phyloP scores from a whole-genome alignment of 1,140 invertebrate species.

The Marisa cornuarietis region DNA sequence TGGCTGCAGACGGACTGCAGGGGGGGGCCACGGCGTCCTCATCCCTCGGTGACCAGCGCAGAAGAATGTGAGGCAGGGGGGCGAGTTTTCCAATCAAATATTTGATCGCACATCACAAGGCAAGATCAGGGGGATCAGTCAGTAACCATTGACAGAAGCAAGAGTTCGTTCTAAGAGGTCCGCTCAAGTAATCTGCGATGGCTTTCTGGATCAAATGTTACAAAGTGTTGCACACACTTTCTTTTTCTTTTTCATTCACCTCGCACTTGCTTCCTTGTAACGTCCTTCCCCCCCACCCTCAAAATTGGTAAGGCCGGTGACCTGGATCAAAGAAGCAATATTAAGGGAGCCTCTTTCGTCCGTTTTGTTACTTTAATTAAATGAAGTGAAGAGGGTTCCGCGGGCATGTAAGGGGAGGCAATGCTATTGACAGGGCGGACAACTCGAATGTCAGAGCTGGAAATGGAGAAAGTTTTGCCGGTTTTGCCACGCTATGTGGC shows the following conservation, averaged over 20 bases:
- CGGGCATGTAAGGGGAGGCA: neutral
- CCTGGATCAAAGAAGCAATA: constrained; percentile 5
- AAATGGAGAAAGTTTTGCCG: neutral
- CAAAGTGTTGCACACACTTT: neutral
- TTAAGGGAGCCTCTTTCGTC: neutral
- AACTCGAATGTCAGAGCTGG: neutral
- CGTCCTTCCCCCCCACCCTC: neutral
- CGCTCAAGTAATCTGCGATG: neutral
- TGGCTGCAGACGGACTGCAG: neutral
- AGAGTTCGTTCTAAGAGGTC: too few relatives aligned
- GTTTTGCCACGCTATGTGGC: neutral
- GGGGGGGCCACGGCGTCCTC: neutral
- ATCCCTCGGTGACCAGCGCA: neutral
- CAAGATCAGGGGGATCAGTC: too few relatives aligned
- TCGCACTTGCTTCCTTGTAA: neutral
- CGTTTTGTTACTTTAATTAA: constrained; percentile 9
- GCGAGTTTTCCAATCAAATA: too few relatives aligned
- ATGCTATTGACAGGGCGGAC: constrained; percentile 12
- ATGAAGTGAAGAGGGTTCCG: neutral
- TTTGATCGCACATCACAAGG: too few relatives aligned
- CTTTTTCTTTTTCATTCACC: neutral
- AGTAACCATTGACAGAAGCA: too few relatives aligned
- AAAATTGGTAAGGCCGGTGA: neutral
- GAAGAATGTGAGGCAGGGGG: too few relatives aligned
- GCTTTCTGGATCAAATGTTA: constrained; percentile 5